Evolutionary conservation across 2,888 invertebrate genomes (phyloP).

Genomic region (Pristionchus exspectatus): DNA sequence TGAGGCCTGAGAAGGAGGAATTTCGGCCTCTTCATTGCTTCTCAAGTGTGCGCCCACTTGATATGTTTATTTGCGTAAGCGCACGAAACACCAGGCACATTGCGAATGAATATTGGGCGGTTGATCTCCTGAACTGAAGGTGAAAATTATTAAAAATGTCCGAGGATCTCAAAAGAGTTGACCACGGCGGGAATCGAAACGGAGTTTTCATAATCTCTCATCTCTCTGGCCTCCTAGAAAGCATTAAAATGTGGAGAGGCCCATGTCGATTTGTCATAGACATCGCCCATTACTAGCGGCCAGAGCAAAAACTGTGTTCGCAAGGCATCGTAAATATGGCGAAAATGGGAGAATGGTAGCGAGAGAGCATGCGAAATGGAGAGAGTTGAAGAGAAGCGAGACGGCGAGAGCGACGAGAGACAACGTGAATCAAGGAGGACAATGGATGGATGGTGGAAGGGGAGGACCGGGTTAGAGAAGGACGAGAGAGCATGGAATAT

Average conservation of each 20-base stretch:
- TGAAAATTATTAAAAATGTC: background rate
- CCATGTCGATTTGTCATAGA: no score
- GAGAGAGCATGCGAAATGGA: background rate
- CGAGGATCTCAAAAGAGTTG: background rate
- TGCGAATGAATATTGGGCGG: background rate
- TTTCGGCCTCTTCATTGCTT: background rate
- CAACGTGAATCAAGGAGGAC: background rate
- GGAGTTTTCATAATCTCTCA: conserved; percentile 52
- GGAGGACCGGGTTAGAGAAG: background rate
- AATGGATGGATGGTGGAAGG: no score
- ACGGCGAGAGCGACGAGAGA: background rate
- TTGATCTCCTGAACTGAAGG: no score
- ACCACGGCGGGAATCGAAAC: background rate
- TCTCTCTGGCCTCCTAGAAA: no score
- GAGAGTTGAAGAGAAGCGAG: background rate
- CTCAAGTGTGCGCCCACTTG: background rate
- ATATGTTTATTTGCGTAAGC: background rate
- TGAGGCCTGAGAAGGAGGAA: no score
- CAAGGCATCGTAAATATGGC: no score
- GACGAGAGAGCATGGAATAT: background rate
- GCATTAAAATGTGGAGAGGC: no score
- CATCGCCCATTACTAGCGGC: no score
- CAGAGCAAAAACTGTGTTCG: no score
- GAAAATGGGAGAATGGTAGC: background rate
- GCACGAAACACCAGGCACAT: background rate